Percentiles rank a stretch among this genome's conserved stretches.
phyloP scores from a whole-genome alignment of 2,888 invertebrate genomes.

The Cosmia trapezina region DNA sequence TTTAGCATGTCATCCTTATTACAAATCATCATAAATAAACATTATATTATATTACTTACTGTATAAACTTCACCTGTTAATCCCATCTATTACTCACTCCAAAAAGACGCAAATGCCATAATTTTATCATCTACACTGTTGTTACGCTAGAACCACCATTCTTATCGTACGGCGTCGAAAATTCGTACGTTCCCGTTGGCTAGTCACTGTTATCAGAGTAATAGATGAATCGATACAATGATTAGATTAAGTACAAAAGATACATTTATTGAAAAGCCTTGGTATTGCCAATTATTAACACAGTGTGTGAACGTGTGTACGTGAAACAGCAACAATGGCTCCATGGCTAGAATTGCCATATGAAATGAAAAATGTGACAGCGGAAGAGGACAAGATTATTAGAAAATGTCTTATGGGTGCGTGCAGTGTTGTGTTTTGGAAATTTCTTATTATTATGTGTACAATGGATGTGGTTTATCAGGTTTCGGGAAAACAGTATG shows the following conservation, averaged over 20 bases:
- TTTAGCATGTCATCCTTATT: background rate
- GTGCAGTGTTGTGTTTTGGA: constrained; percentile 69
- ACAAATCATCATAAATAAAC: background rate
- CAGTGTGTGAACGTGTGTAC: constrained; percentile 62
- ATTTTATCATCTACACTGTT: background rate
- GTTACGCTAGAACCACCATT: background rate
- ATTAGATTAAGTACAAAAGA: constrained; percentile 71
- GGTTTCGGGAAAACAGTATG: constrained; percentile 17
- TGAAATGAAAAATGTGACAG: constrained; percentile 77
- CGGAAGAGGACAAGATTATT: constrained; percentile 83
- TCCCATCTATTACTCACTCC: background rate
- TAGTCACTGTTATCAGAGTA: constrained; percentile 37
- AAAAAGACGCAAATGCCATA: constrained; percentile 7
- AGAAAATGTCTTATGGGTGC: constrained; percentile 84
- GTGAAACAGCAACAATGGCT: constrained; percentile 73
- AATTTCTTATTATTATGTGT: constrained; percentile 32
- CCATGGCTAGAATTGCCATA: constrained; percentile 82
- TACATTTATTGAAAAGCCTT: constrained; percentile 73
- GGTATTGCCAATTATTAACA: constrained; percentile 54
- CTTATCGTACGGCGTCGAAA: constrained; percentile 23
- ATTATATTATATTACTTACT: background rate
- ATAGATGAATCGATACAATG: constrained; percentile 75
- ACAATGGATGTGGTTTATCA: constrained; percentile 23
- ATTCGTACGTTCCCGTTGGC: constrained; percentile 31
- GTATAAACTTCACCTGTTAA: background rate